Percentiles rank a stretch among this genome's conserved stretches.
These are phyloP conservation scores for Anisognathus igniventris DNA, from an alignment of 2,797 vertebrate genomes.

Conservation along the genomic window DNA sequence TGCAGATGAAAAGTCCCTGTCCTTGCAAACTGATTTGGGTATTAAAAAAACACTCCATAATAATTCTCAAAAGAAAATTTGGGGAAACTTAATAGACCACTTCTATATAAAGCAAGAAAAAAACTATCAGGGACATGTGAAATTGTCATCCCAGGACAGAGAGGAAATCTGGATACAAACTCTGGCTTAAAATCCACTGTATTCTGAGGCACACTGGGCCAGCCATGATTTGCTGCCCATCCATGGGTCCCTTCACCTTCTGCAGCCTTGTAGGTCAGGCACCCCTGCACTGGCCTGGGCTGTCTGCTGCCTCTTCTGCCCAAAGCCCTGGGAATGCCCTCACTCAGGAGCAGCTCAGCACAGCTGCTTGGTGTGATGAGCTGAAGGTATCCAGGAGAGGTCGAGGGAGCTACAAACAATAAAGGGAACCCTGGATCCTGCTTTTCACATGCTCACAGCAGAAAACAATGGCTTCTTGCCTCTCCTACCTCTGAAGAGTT, in stretches of 20 bases:
- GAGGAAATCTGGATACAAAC: not conserved
- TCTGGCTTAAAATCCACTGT: not conserved
- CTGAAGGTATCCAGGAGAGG: not conserved
- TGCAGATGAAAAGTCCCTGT: not conserved
- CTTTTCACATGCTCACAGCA: not conserved
- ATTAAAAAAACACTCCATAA: not conserved
- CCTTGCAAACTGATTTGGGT: not conserved
- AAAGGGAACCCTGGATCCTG: not conserved
- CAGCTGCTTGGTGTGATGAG: not conserved
- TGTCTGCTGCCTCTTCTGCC: not conserved
- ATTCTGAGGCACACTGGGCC: too few species aligned
- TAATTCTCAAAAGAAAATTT: not conserved
- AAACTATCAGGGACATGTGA: not conserved
- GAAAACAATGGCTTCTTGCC: not conserved
- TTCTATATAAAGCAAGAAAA: not conserved
- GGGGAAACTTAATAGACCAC: not conserved
- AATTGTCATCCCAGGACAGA: not conserved
- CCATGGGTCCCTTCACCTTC: not conserved
- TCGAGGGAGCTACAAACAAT: not conserved
- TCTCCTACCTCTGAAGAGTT: not conserved
- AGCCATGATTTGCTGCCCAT: not conserved
- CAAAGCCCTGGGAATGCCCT: not conserved
- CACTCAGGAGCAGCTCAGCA: not conserved
- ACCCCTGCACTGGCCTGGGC: fast-evolving
- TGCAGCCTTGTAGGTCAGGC: not conserved